These are phyloP conservation scores for Luffia ferchaultella DNA, from an alignment of 2,888 invertebrate genomes.

Conservation along the genomic window DNA sequence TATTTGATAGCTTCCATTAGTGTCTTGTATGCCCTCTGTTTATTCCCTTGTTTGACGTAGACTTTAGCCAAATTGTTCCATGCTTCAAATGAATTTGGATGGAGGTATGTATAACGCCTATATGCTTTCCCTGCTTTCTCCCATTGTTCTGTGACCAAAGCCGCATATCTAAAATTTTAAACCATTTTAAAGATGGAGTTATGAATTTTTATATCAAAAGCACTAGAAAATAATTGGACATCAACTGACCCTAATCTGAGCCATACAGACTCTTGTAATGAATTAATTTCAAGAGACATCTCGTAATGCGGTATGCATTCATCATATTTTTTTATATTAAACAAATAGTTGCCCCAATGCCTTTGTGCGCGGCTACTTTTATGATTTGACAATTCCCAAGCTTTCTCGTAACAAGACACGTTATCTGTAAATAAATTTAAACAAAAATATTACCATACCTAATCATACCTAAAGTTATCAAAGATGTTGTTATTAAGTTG, in stretches of 20 bases:
- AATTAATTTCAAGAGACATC: constrained; percentile 84
- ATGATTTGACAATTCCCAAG: constrained; percentile 88
- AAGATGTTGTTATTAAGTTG: too few relatives aligned
- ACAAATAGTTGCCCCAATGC: constrained; percentile 86
- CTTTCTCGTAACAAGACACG: constrained; percentile 81
- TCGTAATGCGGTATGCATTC: constrained; percentile 84
- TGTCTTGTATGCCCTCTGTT: constrained; percentile 83
- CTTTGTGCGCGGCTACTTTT: constrained; percentile 86
- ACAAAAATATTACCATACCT: too few relatives aligned
- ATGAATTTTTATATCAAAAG: not conserved
- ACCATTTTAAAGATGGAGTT: not conserved
- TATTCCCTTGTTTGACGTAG: constrained; percentile 87
- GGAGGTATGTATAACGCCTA: constrained; percentile 85
- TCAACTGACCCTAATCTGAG: constrained; percentile 72
- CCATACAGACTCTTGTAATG: constrained; percentile 88
- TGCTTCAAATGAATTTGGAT: constrained; percentile 90
- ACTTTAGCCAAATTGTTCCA: constrained; percentile 98
- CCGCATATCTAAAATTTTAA: constrained; percentile 68
- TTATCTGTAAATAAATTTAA: constrained; percentile 67
- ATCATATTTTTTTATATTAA: constrained; percentile 76
- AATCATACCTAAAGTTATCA: too few relatives aligned
- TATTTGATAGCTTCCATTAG: constrained; percentile 90
- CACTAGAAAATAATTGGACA: not conserved
- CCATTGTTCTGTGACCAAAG: constrained; percentile 81
- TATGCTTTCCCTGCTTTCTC: constrained; percentile 85